A percentile compares a stretch with the other conserved stretches of the same genome.
Evolutionary conservation across 2,888 invertebrate species (phyloP).

Genomic region (Trissoscelio sp.): DNA sequence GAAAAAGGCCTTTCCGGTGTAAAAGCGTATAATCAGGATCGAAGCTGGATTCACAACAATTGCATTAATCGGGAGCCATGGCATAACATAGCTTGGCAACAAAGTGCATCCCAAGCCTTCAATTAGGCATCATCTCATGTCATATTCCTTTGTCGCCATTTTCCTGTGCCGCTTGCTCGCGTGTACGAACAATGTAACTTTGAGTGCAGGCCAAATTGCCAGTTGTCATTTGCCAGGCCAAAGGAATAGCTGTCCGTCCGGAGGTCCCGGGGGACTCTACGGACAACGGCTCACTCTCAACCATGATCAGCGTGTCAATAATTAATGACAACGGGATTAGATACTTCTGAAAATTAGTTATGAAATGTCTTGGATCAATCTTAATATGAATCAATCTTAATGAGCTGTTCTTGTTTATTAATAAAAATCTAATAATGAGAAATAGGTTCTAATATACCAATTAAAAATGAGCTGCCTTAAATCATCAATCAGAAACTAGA

Average conservation of each 20-base stretch:
- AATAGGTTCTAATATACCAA: too few species aligned
- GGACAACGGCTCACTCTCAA: slow-evolving; percentile 23
- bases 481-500: too few species aligned
- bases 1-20: too few species aligned
- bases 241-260: slow-evolving; percentile 33
- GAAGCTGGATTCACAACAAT: slow-evolving; percentile 31
- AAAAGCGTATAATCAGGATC: too few species aligned
- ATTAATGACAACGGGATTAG: slow-evolving; percentile 27
- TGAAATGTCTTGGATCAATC: slow-evolving; percentile 2
- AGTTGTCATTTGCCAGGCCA: slow-evolving; percentile 56
- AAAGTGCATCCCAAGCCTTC: slow-evolving; percentile 45
- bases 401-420: too few species aligned
- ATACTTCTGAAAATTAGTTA: slow-evolving; percentile 8
- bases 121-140: slow-evolving; percentile 62
- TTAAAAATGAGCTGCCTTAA: too few species aligned
- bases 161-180: slow-evolving; percentile 53
- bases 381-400: too few species aligned
- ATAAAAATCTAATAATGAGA: too few species aligned
- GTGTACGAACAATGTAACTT: slow-evolving; percentile 46
- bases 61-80: slow-evolving; percentile 33
- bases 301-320: slow-evolving; percentile 36
- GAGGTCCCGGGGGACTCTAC: slow-evolving; percentile 19
- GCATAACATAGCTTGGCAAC: slow-evolving; percentile 32
- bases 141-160: slow-evolving; percentile 65
- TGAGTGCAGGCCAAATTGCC: slow-evolving; percentile 46